Evolutionary conservation across 2,888 invertebrate species (phyloP), one percentile per base, ranked within the genome.

Genomic region (Polylopha cassiicola): DNA sequence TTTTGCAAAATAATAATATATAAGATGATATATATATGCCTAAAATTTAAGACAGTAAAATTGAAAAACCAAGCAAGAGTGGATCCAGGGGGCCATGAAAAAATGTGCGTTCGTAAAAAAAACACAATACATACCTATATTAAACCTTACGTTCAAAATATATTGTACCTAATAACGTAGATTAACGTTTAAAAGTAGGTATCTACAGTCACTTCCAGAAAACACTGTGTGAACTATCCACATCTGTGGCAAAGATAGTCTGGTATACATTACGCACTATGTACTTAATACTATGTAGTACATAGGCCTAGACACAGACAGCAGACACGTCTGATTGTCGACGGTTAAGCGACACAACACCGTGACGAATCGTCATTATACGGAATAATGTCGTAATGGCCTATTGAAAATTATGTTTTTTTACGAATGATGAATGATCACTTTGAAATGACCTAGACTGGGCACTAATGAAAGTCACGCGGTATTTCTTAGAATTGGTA

Each of bases 201-300:
- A 4, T 17, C 11, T 4, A 8, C 14, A 48, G 58, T 9, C 73
- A 27, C 50, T 55, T 77, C 75, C 44, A 73, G 60, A n/a, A 3
- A 0, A 5, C 24, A 62, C 53, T 74, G 76, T 78, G 77, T 70
- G 77, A 78, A 77, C 39, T 58, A 59, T 55, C 21, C 14, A 65
- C 46, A 68, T 78, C 73, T 21, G 28, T 44, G 66, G 50, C 26
- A 44, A 46, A 53, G 53, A 57, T 54, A 55, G 56, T 58, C 54
- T 66, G 67, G 51, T 61, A 65, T 66, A 56, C 58, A 63, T 61
- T 9, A 10, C 24, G 27, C n/a, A 32, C 21, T 32, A 32, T 11
- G 14, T 13, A 31, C 26, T 16, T 13, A 51, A 38, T 26, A 37
- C 47, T 56, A 53, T 55, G 53, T 57, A 57, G 42, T 45, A 61